Evolutionary conservation across 53 echinoderm and acorn worm species (phyloP).

Genomic region (Luidia sarsii): DNA sequence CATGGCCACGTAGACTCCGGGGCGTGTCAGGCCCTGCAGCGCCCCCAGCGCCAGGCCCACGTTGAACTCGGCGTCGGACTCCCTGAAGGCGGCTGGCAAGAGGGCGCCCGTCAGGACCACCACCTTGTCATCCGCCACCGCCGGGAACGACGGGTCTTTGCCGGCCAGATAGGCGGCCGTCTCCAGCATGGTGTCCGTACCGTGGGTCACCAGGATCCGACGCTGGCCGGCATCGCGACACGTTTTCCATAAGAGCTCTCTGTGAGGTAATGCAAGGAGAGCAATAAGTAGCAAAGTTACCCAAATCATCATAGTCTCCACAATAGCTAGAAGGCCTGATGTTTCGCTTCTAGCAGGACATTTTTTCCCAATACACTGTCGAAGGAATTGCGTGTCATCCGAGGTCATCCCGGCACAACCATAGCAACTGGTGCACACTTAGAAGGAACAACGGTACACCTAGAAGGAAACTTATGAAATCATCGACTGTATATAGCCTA

Average conservation of each 20-base stretch:
- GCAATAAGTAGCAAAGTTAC: too few species aligned
- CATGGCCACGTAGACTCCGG: conserved; percentile 68
- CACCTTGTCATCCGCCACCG: conserved; percentile 65
- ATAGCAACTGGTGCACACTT: too few species aligned
- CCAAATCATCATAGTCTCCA: too few species aligned
- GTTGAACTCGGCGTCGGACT: conserved; percentile 73
- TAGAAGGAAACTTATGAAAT: too few species aligned
- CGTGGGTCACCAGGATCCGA: conserved; percentile 70
- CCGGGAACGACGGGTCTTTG: conserved; percentile 41
- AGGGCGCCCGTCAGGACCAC: conserved; percentile 78
- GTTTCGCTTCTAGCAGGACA: too few species aligned
- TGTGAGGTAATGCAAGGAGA: too few species aligned
- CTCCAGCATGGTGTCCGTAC: conserved; percentile 75
- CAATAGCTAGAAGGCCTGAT: too few species aligned
- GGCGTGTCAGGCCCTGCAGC: conserved; percentile 58
- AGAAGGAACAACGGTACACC: too few species aligned
- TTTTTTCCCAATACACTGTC: too few species aligned
- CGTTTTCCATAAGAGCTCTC: conserved; percentile 52
- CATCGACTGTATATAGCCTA: too few species aligned
- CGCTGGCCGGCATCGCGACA: conserved; percentile 60
- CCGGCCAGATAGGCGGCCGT: conserved; percentile 72
- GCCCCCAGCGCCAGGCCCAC: conserved; percentile 74
- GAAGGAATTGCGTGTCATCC: too few species aligned
- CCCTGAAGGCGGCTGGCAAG: conserved; percentile 73
- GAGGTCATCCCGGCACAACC: too few species aligned